These are phyloP conservation scores for Lepilemur ruficaudatus DNA, from an alignment of 2,797 vertebrate species.

Conservation along the genomic window DNA sequence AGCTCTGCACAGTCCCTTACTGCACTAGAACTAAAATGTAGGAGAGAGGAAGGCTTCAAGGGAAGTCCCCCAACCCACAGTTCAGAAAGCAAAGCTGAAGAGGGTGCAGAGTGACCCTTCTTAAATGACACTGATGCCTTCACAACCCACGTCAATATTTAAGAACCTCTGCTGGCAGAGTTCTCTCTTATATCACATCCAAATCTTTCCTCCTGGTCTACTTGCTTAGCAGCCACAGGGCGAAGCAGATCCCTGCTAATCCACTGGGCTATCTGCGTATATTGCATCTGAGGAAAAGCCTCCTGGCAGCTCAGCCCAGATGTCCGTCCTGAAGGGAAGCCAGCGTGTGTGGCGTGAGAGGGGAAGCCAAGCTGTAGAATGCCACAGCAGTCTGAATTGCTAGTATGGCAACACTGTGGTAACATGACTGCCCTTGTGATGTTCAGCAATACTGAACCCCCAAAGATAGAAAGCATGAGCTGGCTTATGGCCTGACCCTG, in stretches of 20 bases:
- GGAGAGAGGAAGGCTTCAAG: neutral
- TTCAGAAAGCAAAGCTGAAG: neutral
- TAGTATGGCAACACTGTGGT: neutral
- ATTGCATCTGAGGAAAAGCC: neutral
- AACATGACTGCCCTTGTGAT: neutral
- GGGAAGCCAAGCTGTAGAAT: neutral
- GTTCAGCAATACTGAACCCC: neutral
- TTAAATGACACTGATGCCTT: neutral
- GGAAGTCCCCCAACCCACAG: neutral
- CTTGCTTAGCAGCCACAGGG: neutral
- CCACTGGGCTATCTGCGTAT: neutral
- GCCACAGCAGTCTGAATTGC: neutral
- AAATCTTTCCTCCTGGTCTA: neutral
- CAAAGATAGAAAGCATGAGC: neutral
- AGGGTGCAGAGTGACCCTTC: neutral
- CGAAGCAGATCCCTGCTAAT: neutral
- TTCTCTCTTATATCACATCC: neutral
- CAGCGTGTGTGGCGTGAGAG: neutral
- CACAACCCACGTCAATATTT: neutral
- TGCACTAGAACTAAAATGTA: neutral
- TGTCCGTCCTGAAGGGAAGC: neutral
- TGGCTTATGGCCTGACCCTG: neutral
- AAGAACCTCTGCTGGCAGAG: neutral
- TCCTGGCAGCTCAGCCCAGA: neutral
- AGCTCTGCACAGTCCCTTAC: neutral